These are phyloP conservation scores for Globodera rostochiensis DNA, from an alignment of 1,140 invertebrate species.

Conservation along the genomic window DNA sequence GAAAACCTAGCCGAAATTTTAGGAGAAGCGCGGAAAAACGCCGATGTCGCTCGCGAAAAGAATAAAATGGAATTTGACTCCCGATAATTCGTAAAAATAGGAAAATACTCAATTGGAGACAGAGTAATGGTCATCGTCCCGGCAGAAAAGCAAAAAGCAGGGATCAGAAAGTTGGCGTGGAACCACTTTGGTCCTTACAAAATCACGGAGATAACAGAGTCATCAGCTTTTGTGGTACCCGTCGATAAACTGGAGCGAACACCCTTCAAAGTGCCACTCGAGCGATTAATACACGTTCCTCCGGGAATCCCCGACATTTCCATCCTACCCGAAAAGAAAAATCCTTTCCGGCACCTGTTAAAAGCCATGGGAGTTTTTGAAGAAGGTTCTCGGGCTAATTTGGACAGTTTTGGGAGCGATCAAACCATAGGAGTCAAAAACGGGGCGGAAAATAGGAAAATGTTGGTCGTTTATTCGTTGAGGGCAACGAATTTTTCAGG, in stretches of 20 bases:
- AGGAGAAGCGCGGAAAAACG: constrained; percentile 15
- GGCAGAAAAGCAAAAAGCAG: neutral
- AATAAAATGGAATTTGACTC: neutral
- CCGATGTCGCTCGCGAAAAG: neutral
- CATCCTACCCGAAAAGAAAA: constrained; percentile 6
- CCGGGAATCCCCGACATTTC: constrained; percentile 6
- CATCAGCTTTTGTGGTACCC: neutral
- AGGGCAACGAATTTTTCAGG: neutral
- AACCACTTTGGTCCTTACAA: constrained; percentile 4
- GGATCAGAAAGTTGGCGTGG: neutral
- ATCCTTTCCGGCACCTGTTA: neutral
- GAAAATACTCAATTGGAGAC: neutral
- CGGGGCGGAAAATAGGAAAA: neutral
- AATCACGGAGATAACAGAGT: neutral
- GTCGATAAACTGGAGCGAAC: neutral
- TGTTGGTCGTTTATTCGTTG: neutral
- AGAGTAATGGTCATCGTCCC: constrained; percentile 7
- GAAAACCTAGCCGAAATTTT: constrained; percentile 8
- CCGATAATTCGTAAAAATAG: neutral
- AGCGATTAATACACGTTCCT: neutral
- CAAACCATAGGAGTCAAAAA: neutral
- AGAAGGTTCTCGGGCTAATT: neutral
- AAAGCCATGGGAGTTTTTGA: neutral
- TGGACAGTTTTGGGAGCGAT: neutral
- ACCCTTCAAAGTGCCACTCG: neutral